These are phyloP conservation scores for Periparus ater DNA, from an alignment of 2,797 vertebrate genomes.

Conservation along the genomic window DNA sequence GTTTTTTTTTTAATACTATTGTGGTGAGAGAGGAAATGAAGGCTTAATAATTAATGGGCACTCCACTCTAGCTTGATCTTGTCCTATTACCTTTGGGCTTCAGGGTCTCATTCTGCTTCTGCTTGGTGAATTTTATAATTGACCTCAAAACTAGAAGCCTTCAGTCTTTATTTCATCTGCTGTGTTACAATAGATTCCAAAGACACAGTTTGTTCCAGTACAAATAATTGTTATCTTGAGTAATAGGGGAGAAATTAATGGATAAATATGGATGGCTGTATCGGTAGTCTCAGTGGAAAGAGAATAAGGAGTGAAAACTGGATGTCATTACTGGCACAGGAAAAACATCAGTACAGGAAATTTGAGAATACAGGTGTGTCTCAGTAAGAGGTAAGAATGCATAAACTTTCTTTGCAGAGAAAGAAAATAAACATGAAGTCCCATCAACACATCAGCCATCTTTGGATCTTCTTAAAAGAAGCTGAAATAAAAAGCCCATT, in stretches of 20 bases:
- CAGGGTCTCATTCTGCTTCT: not conserved
- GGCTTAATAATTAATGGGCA: not conserved
- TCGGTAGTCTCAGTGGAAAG: not conserved
- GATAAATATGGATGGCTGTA: not conserved
- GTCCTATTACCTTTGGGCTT: not conserved
- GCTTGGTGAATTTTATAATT: not conserved
- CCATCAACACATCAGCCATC: not conserved
- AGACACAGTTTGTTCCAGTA: not conserved
- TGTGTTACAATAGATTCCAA: conserved; percentile 39
- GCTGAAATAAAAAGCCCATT: not conserved
- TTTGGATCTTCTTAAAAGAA: not conserved
- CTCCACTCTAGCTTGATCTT: not conserved
- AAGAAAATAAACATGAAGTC: not conserved
- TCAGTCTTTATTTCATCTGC: not conserved
- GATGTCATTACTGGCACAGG: not conserved
- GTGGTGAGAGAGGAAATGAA: not conserved
- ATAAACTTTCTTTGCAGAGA: not conserved
- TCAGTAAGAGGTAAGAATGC: not conserved
- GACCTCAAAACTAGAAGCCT: not conserved
- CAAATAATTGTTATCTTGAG: not conserved
- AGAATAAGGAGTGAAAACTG: not conserved
- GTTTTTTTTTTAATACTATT: not conserved
- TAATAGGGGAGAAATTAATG: not conserved
- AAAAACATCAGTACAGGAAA: not conserved
- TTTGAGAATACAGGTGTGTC: not conserved